phyloP scores from a whole-genome alignment of 2,113 vertebrate genomes.

The Oreochromis tanganicae region DNA sequence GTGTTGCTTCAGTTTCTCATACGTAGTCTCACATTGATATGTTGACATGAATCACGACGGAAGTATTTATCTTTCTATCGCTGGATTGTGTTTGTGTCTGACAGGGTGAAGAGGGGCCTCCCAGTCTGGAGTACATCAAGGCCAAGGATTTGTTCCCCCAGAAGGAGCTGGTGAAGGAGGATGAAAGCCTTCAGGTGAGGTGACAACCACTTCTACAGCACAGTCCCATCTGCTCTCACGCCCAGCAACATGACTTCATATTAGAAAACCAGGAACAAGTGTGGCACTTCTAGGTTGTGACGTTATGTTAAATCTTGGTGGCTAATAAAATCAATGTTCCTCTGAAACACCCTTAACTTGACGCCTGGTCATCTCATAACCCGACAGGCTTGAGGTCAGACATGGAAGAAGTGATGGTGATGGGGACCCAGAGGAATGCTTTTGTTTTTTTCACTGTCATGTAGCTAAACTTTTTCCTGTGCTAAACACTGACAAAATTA shows the following conservation, averaged over 20 bases:
- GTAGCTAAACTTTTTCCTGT: not conserved
- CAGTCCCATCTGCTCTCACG: not conserved
- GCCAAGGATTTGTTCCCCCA: constrained; percentile 98
- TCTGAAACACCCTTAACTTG: not conserved
- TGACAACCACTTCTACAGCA: not conserved
- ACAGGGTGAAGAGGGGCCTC: constrained; percentile 97
- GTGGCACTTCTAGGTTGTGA: not conserved
- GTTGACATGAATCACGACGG: not conserved
- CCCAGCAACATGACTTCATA: not conserved
- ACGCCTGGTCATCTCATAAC: not conserved
- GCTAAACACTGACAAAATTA: not conserved
- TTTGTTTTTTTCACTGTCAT: not conserved
- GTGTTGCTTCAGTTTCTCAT: not conserved
- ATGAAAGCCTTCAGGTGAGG: constrained; percentile 90
- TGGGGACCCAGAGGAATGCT: not conserved
- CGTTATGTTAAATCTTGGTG: not conserved
- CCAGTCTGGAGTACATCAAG: constrained; percentile 99
- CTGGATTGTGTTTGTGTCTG: constrained; percentile 19
- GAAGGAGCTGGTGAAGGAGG: constrained; percentile 96
- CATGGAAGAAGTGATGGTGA: not conserved
- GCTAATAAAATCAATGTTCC: not conserved
- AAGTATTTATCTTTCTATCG: not conserved
- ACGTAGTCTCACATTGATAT: not conserved
- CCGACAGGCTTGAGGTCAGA: not conserved
- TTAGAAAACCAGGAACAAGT: not conserved